A percentile compares a stretch with the other conserved stretches of the same genome.
phyloP scores from a whole-genome alignment of 2,888 invertebrate genomes.

The Thyatira batis region DNA sequence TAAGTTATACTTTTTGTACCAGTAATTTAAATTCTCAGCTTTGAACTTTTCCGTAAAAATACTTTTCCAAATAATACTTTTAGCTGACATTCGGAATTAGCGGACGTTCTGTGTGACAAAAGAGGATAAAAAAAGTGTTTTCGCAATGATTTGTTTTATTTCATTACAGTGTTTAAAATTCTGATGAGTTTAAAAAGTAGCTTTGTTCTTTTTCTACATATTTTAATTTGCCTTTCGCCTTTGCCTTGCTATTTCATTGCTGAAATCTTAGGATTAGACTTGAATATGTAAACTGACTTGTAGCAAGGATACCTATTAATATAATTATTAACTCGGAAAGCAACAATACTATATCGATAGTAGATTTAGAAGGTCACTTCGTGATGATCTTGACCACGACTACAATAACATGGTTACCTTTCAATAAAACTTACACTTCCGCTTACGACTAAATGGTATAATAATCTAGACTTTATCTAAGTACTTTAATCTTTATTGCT shows the following conservation, averaged over 20 bases:
- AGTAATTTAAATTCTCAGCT: neutral
- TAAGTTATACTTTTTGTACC: neutral
- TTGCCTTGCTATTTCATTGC: too few relatives aligned
- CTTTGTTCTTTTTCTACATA: neutral
- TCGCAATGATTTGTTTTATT: neutral
- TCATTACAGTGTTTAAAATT: neutral
- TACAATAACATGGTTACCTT: neutral
- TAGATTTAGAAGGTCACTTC: neutral
- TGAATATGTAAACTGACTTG: too few relatives aligned
- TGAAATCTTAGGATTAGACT: too few relatives aligned
- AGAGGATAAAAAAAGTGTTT: neutral
- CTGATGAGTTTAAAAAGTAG: neutral
- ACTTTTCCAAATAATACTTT: neutral
- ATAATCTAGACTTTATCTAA: too few relatives aligned
- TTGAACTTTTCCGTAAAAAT: neutral
- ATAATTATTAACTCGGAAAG: too few relatives aligned
- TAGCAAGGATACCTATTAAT: too few relatives aligned
- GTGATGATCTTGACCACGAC: neutral
- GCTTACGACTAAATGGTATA: too few relatives aligned
- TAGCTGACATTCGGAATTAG: neutral
- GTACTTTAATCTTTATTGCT: too few relatives aligned
- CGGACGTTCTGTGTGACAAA: neutral
- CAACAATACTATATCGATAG: too few relatives aligned
- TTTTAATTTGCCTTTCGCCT: too few relatives aligned
- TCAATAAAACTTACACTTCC: neutral